Evolutionary conservation across 2,113 vertebrate genomes (phyloP), one percentile per base, ranked within the genome.

Genomic region (Recurvirostra avosetta): DNA sequence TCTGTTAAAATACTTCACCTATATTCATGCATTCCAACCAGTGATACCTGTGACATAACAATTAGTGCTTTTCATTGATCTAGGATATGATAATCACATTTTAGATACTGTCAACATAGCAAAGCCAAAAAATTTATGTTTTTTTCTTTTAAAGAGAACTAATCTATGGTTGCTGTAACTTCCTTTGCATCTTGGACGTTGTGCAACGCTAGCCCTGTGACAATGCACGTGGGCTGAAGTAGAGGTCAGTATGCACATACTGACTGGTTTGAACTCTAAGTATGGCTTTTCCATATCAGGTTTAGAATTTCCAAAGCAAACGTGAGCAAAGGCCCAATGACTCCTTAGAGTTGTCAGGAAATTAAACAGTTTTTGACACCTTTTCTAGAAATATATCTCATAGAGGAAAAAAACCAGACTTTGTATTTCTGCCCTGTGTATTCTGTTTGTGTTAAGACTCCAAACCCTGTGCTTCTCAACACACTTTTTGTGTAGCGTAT

Each of bases 241-340:
- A 78, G 53, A 65, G 16, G 11, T 63, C 40, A 74, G 11, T 26
- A 20, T 55, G 36, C 34, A 29, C 17, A 13, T 29, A 32, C 8
- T 30, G 41, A 41, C 59, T 20, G 25, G 22, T 86, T 62, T 92
- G 50, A 63, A 38, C 53, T 27, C 4, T 12, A 72, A 43, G 32
- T 43, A 38, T 0, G 0, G 7, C 17, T 65, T 87, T 92, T 29
- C 29, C 15, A 0, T 41, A 32, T 15, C 20, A 58, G 23, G 5
- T 82, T 82, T 63, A 88, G 66, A 87, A 78, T 94, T 88, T 82
- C 34, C 41, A 71, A 61, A 34, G 29, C 16, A 80, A 77, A 55
- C 21, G 38, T 52, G 21, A 59, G 26, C 34, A 70, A 4, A 58
- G 3, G 45, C 38, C 29, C 17, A 67, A 8, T 1, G 3, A 82